Evolutionary conservation across 1,140 invertebrate genomes (phyloP).

Genomic region (Lordiphosa stackelbergi): DNA sequence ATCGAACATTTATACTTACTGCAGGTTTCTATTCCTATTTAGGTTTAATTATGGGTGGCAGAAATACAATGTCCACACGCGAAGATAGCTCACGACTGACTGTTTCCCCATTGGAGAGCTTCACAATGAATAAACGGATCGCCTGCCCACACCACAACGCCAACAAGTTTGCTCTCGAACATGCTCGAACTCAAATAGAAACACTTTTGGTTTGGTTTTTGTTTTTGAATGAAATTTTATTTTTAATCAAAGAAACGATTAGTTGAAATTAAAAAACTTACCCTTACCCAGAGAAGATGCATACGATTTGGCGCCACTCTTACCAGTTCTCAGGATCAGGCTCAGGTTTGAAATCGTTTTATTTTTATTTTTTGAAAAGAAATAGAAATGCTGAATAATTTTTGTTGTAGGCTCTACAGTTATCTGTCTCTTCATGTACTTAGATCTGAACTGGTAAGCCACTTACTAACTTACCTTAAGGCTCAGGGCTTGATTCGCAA

Average conservation of each 20-base stretch:
- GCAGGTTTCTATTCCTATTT: background rate
- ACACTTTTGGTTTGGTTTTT: constrained; percentile 5
- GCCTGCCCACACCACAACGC: constrained; percentile 13
- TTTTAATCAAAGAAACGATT: background rate
- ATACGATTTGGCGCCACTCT: background rate
- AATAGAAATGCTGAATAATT: constrained; percentile 39
- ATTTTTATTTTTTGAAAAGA: constrained; percentile 37
- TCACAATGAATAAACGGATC: constrained; percentile 35
- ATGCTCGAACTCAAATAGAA: constrained; percentile 14
- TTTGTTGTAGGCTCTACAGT: constrained; percentile 10
- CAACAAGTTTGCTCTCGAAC: constrained; percentile 51
- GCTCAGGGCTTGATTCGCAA: constrained; percentile 13
- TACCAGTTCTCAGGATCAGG: constrained; percentile 23
- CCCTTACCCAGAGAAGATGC: background rate
- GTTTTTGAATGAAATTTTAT: constrained; percentile 5
- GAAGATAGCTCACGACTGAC: constrained; percentile 38
- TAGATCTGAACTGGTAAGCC: constrained; percentile 14
- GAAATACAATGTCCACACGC: constrained; percentile 31
- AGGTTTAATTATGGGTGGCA: constrained; percentile 8
- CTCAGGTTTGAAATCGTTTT: constrained; percentile 13
- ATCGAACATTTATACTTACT: constrained; percentile 35
- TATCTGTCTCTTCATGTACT: constrained; percentile 26
- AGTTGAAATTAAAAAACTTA: constrained; percentile 9
- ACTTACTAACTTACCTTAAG: constrained; percentile 51
- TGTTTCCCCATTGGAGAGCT: constrained; percentile 25